A percentile compares a stretch with the other conserved stretches of the same genome.
Conservation (phyloP, 37 sponge, comb jelly and placozoan genomes). For the Chondrilla cf. caribensis region DNA sequence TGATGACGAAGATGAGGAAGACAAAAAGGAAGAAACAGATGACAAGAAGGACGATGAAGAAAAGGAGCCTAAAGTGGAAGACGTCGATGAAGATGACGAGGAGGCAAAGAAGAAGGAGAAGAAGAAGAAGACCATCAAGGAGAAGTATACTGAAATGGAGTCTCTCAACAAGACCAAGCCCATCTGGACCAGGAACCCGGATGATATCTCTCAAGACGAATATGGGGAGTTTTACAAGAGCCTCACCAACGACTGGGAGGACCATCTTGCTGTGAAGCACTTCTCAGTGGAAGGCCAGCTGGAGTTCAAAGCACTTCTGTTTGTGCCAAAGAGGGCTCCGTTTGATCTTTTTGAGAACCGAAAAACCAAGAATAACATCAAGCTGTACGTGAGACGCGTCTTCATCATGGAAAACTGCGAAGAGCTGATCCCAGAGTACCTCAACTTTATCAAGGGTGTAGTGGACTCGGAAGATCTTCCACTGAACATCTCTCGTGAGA, state of each 20-base stretch:
- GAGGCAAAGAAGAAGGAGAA: slow-evolving; percentile 63
- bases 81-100: slow-evolving; percentile 62
- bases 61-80: slow-evolving; percentile 52
- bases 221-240: slow-evolving; percentile 99
- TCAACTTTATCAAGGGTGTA: slow-evolving; percentile 97
- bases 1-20: slow-evolving; percentile 93
- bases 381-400: slow-evolving; percentile 97
- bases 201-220: slow-evolving; percentile 95
- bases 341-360: slow-evolving; percentile 99
- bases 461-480: slow-evolving; percentile 98
- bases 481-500: slow-evolving; percentile 98
- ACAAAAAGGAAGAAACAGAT: slow-evolving; percentile 48
- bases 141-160: slow-evolving; percentile 96
- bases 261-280: slow-evolving; percentile 98
- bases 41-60: slow-evolving; percentile 54
- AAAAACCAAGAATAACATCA: slow-evolving; percentile 98
- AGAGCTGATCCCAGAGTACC: slow-evolving; percentile 98
- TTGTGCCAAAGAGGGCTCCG: slow-evolving; percentile 94
- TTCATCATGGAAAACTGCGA: slow-evolving; percentile 99
- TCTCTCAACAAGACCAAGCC: slow-evolving; percentile 99
- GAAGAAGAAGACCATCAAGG: slow-evolving; percentile 90
- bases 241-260: slow-evolving; percentile 99
- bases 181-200: slow-evolving; percentile 95
- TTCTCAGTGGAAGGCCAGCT: slow-evolving; percentile 99
- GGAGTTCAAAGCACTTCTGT: slow-evolving; percentile 94